phyloP scores from a whole-genome alignment of 2,113 vertebrate genomes.

The Galemys pyrenaicus region DNA sequence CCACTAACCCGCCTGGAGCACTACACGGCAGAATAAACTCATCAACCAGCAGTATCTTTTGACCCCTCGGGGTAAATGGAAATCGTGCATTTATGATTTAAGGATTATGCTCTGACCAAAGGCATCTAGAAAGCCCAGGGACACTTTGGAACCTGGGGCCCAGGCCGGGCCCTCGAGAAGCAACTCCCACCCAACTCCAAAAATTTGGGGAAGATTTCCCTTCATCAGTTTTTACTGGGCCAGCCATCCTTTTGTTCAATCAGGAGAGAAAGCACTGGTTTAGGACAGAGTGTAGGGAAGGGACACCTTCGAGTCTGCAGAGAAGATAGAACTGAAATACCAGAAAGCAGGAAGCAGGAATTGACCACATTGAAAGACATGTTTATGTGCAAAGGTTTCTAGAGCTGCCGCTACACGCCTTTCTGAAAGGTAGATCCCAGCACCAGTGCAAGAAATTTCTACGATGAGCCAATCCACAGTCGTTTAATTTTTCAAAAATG shows the following conservation, averaged over 20 bases:
- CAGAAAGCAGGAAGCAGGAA: neutral
- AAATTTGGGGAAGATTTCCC: neutral
- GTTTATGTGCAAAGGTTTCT: rapidly evolving
- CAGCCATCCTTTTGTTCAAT: neutral
- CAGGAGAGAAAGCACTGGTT: neutral
- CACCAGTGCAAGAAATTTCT: neutral
- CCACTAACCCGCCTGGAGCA: conserved; percentile 85
- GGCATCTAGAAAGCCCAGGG: conserved; percentile 78
- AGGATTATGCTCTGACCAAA: conserved; percentile 88
- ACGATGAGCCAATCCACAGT: neutral
- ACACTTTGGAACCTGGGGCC: neutral
- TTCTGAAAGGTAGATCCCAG: neutral
- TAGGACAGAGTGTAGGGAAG: rapidly evolving
- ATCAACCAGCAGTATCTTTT: conserved; percentile 91
- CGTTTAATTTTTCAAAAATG: neutral
- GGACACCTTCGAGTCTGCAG: neutral
- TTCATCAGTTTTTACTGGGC: neutral
- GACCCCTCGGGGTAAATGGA: conserved; percentile 90
- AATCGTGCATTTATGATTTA: conserved; percentile 91
- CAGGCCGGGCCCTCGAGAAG: neutral
- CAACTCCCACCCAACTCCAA: neutral
- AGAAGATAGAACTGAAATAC: neutral
- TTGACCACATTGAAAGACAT: neutral
- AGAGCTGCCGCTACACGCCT: neutral
- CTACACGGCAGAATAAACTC: conserved; percentile 92